These are phyloP conservation scores for Lerema accius DNA, from an alignment of 1,140 invertebrate genomes.

Conservation along the genomic window DNA sequence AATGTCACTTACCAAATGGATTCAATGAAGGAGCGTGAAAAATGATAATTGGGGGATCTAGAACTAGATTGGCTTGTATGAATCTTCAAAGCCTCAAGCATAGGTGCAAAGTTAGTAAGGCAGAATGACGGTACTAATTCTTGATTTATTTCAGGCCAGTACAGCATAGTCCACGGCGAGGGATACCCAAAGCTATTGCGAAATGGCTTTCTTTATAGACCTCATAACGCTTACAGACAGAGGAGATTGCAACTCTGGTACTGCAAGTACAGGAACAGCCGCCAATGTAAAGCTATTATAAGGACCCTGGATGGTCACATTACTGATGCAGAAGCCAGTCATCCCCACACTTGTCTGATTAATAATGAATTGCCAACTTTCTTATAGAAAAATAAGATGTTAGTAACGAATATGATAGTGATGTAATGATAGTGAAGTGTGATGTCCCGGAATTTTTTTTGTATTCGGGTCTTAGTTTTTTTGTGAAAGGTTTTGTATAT, in stretches of 20 bases:
- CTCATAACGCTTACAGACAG: conserved; percentile 56
- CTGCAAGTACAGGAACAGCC: conserved; percentile 50
- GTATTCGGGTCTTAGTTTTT: too few species aligned
- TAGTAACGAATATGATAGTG: too few species aligned
- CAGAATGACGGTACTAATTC: too few species aligned
- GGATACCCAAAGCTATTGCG: conserved; percentile 54
- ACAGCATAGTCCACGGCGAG: conserved; percentile 38
- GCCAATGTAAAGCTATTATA: conserved; percentile 47
- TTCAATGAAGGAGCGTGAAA: too few species aligned
- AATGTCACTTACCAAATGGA: too few species aligned
- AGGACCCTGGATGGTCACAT: conserved; percentile 50
- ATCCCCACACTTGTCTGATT: conserved; percentile 35
- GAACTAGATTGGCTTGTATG: too few species aligned
- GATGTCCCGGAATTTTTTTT: too few species aligned
- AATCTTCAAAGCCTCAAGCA: too few species aligned
- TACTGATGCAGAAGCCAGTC: conserved; percentile 19
- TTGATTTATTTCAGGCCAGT: conserved; percentile 39
- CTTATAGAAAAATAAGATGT: background rate
- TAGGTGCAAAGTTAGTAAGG: too few species aligned
- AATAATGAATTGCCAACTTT: background rate
- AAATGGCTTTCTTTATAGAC: conserved; percentile 50
- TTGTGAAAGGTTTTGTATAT: too few species aligned
- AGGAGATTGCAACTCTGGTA: conserved; percentile 56
- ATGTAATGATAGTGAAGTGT: too few species aligned
- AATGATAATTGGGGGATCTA: too few species aligned